Percentiles rank a stretch among this genome's conserved stretches.
These are phyloP conservation scores for Drosophila infuscata DNA, from an alignment of 2,888 invertebrate genomes.

Conservation along the genomic window DNA sequence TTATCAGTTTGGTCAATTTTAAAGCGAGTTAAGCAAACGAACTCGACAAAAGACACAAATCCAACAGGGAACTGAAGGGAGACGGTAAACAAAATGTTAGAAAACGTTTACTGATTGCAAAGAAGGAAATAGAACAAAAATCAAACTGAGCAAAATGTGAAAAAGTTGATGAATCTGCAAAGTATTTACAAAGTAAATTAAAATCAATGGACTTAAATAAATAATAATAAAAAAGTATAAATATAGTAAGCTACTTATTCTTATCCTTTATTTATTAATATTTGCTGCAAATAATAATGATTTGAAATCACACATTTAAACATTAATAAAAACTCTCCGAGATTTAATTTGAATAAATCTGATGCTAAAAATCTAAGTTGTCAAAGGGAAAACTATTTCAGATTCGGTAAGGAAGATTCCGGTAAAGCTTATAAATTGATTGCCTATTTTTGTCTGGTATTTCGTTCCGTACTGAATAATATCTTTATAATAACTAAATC, in stretches of 20 bases:
- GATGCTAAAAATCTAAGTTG: too few relatives aligned
- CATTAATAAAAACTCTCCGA: too few relatives aligned
- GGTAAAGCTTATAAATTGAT: too few relatives aligned
- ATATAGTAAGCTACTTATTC: not conserved
- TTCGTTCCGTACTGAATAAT: too few relatives aligned
- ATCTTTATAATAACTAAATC: too few relatives aligned
- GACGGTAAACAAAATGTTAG: conserved; percentile 1
- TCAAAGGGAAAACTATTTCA: too few relatives aligned
- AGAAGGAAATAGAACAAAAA: not conserved
- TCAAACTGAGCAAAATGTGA: not conserved
- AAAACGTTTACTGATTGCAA: not conserved
- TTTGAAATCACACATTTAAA: too few relatives aligned
- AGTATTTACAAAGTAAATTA: not conserved
- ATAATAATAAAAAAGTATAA: not conserved
- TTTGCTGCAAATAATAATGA: not conserved
- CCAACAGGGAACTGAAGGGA: not conserved
- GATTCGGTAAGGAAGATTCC: too few relatives aligned
- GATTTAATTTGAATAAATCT: too few relatives aligned
- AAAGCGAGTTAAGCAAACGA: conserved; percentile 6
- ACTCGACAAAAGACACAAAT: conserved; percentile 8
- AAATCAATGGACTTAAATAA: not conserved
- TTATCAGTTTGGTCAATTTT: conserved; percentile 26
- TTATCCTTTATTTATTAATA: not conserved
- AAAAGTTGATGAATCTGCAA: not conserved
- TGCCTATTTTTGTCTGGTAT: too few relatives aligned